Evolutionary conservation across 1,140 invertebrate species (phyloP).

Genomic region (Drosophila asahinai): DNA sequence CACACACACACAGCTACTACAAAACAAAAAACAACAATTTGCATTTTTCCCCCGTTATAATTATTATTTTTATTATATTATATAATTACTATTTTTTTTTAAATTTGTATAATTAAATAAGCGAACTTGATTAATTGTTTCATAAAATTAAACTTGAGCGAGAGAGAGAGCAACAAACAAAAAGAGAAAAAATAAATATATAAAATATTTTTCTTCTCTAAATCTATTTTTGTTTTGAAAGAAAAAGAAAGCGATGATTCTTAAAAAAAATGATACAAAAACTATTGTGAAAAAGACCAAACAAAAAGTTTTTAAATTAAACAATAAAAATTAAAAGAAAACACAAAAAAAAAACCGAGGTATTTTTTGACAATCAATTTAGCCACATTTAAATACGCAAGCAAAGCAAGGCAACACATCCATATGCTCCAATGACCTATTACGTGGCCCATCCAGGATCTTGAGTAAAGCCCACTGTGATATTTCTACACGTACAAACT

Average conservation of each 20-base stretch:
- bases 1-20: conserved; percentile 14
- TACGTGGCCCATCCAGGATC: too few relatives aligned
- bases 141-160: conserved; percentile 74
- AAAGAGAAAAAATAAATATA: conserved; percentile 70
- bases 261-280: conserved; percentile 38
- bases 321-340: conserved; percentile 81
- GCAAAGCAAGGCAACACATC: too few relatives aligned
- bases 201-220: conserved; percentile 77
- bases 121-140: conserved; percentile 79
- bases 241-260: conserved; percentile 36
- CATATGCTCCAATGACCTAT: too few relatives aligned
- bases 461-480: too few relatives aligned
- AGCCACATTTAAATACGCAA: too few relatives aligned
- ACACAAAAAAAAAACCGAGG: conserved; percentile 18
- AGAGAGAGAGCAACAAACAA: conserved; percentile 58
- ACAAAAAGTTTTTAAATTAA: conserved; percentile 82
- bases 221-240: conserved; percentile 75
- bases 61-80: conserved; percentile 82
- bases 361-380: too few relatives aligned
- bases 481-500: too few relatives aligned
- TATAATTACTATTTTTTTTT: conserved; percentile 81
- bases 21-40: conserved; percentile 62
- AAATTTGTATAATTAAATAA: conserved; percentile 82
- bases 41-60: conserved; percentile 79
- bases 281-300: conserved; percentile 82